Percentiles rank a stretch among this genome's conserved stretches.
Evolutionary conservation across 2,113 vertebrate genomes (phyloP).

Genomic region (Anolis carolinensis): DNA sequence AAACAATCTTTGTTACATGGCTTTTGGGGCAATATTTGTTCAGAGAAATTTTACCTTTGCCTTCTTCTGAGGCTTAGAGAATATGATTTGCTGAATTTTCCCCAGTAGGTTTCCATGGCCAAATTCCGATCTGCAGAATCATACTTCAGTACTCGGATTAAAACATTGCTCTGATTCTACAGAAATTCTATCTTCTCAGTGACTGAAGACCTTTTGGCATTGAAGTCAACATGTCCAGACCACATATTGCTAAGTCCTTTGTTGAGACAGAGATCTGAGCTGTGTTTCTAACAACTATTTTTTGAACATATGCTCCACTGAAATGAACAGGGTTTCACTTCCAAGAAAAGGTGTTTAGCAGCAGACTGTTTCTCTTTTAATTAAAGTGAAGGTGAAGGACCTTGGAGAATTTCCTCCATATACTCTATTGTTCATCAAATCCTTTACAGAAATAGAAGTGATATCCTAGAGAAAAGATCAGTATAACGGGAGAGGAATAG

Average conservation of each 20-base stretch:
- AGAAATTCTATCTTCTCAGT: not conserved
- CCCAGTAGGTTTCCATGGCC: no score
- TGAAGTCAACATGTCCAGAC: not conserved
- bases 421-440: not conserved
- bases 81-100: no score
- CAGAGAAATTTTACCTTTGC: no score
- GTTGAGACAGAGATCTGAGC: not conserved
- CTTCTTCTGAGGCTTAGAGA: no score
- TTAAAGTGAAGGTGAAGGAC: not conserved
- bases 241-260: not conserved
- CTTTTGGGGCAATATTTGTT: no score
- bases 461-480: not conserved
- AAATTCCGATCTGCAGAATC: no score
- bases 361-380: not conserved
- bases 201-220: not conserved
- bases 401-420: not conserved
- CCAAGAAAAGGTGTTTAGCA: not conserved
- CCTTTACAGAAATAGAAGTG: not conserved
- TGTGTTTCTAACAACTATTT: not conserved
- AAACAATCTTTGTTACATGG: no score
- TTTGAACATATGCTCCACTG: not conserved
- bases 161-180: no score
- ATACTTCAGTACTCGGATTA: no score
- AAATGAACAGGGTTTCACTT: not conserved
- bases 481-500: not conserved